Evolutionary conservation across 2,113 vertebrate genomes (phyloP), one percentile per base, ranked within the genome.

Genomic region (Trichechus manatus): DNA sequence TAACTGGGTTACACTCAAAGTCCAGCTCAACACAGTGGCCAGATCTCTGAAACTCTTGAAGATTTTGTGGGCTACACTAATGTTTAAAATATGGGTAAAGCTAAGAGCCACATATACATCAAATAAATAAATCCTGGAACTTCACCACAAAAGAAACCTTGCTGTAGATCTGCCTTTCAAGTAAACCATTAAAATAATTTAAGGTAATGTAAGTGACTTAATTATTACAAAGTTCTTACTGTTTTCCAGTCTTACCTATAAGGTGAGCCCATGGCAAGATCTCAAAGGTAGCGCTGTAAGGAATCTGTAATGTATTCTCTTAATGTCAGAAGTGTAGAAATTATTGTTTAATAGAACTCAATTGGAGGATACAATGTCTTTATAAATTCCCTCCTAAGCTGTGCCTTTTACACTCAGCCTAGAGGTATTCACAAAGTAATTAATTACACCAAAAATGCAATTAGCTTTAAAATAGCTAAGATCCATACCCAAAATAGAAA

Each of bases 1-100:
- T 93, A 95, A 95, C 61, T 61, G 25, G 39, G 81, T 96, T 97
- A 97, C 72, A 90, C 33, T 94, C 59, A 42, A 94, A 93, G 66
- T 94, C 81, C 87, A 92, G 72, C n/a, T 97, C 68, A 93, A 90
- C 68, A 93, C 47, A 91, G 61, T 86, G 63, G 64, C 85, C 53
- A 96, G 64, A 93, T 93, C 95, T 93, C 56, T 95, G 81, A 93
- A 68, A 96, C 61, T 47, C 94, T 87, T 89, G 66, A 93, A 88
- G 36, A 83, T 92, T 50, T 31, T 83, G 63, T 80, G 68, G 83
- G 75, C 81, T 96, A 68, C n/a, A 72, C 87, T 83, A 93, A 92
- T 85, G 63, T 84, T 93, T 90, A 56, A 94, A 95, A 94, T 93
- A 90, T 70, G 22, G 11, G 27, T 92, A 80, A 96, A 82, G 39